phyloP scores from a whole-genome alignment of 1,140 invertebrate species.

The Papilio glaucus region DNA sequence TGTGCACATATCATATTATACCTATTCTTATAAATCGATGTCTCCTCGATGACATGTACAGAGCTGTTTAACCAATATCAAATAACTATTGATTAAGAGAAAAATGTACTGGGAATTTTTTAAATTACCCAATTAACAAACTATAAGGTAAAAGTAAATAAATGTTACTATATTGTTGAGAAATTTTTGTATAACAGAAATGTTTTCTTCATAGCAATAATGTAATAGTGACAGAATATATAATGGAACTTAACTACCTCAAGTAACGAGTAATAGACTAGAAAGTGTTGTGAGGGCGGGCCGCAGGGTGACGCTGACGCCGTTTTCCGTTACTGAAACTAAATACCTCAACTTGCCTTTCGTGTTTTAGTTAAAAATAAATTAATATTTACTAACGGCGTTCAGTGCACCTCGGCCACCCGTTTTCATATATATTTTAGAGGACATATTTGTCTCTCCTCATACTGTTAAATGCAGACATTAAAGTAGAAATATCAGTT shows the following conservation, averaged over 20 bases:
- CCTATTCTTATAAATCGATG: not conserved
- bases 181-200: slow-evolving; percentile 72
- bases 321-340: slow-evolving; percentile 41
- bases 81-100: slow-evolving; percentile 16
- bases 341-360: slow-evolving; percentile 75
- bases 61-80: slow-evolving; percentile 29
- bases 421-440: slow-evolving; percentile 65
- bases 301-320: slow-evolving; percentile 42
- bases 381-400: slow-evolving; percentile 28
- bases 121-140: slow-evolving; percentile 50
- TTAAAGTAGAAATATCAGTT: slow-evolving; percentile 63
- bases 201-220: slow-evolving; percentile 75
- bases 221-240: slow-evolving; percentile 65
- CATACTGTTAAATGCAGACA: slow-evolving; percentile 71
- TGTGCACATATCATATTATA: slow-evolving; percentile 33
- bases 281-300: slow-evolving; percentile 61
- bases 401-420: slow-evolving; percentile 38
- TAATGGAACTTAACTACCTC: slow-evolving; percentile 78
- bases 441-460: slow-evolving; percentile 69
- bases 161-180: slow-evolving; percentile 67
- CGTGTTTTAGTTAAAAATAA: slow-evolving; percentile 41
- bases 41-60: slow-evolving; percentile 24
- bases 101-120: slow-evolving; percentile 31
- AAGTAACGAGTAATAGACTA: slow-evolving; percentile 76
- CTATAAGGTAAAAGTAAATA: slow-evolving; percentile 50